Conservation (phyloP, 2,888 invertebrate genomes). For the Schizotus pectinicornis region DNA sequence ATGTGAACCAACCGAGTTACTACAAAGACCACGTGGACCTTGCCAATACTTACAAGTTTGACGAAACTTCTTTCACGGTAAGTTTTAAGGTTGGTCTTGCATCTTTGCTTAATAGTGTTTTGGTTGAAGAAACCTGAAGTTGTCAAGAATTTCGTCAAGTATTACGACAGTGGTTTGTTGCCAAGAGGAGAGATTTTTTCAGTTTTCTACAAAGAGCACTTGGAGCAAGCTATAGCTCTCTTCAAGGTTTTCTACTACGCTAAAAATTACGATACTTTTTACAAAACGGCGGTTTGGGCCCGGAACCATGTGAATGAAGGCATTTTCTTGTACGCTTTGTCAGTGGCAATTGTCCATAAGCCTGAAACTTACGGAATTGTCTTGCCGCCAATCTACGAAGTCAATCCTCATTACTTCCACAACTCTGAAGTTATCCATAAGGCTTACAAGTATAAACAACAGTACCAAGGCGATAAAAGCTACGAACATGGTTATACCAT, state of each 20-base stretch:
- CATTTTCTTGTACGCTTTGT: conserved; percentile 70
- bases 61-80: conserved; percentile 61
- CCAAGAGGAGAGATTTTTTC: conserved; percentile 69
- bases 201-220: conserved; percentile 65
- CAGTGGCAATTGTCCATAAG: conserved; percentile 68
- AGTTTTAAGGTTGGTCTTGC: conserved; percentile 30
- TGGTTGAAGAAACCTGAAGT: conserved; percentile 62
- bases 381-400: conserved; percentile 74
- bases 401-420: conserved; percentile 75
- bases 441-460: conserved; percentile 68
- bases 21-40: conserved; percentile 62
- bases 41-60: conserved; percentile 65
- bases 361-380: conserved; percentile 68
- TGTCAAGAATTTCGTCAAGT: conserved; percentile 63
- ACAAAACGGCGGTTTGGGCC: conserved; percentile 71
- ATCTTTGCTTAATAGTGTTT: neutral
- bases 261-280: conserved; percentile 74
- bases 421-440: conserved; percentile 71
- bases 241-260: conserved; percentile 73
- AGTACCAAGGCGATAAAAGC: conserved; percentile 50
- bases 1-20: conserved; percentile 68
- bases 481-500: conserved; percentile 60
- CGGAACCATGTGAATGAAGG: conserved; percentile 73
- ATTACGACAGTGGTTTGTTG: conserved; percentile 64
- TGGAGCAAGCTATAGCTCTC: conserved; percentile 68